Percentiles rank a stretch among this genome's conserved stretches.
Conservation (phyloP, 2,888 invertebrate genomes). For the Sicus ferrugineus region DNA sequence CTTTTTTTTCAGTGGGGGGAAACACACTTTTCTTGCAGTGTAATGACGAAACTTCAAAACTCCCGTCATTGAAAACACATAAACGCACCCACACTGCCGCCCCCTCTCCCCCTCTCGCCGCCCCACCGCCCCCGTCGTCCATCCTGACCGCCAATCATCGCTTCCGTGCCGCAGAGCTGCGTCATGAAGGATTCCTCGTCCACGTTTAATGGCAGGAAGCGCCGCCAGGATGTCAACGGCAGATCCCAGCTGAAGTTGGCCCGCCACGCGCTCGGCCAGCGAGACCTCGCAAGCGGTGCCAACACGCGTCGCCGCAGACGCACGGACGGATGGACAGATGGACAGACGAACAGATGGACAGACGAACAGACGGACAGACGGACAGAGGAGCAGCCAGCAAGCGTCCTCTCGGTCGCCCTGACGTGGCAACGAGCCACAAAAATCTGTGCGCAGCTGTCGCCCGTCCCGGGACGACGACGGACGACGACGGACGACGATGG, state of each 20-base stretch:
- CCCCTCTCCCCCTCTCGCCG: background rate
- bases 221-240: constrained; percentile 28
- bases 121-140: background rate
- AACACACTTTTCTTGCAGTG: constrained; percentile 3
- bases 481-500: too few species aligned
- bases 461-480: too few species aligned
- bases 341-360: background rate
- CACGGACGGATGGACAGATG: background rate
- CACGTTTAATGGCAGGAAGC: constrained; percentile 27
- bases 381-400: background rate
- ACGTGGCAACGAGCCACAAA: constrained; percentile 30
- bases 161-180: background rate
- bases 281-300: constrained; percentile 16
- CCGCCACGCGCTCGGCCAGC: constrained; percentile 16
- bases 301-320: constrained; percentile 7
- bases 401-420: background rate
- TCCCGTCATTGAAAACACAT: background rate
- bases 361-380: background rate
- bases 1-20: too few species aligned
- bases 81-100: background rate
- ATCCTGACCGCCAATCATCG: background rate
- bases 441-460: constrained; percentile 13
- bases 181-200: constrained; percentile 23
- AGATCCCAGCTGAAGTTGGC: constrained; percentile 34
- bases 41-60: background rate